Conservation (phyloP, 2,113 vertebrate genomes). For the Mionectes macconnelli region DNA sequence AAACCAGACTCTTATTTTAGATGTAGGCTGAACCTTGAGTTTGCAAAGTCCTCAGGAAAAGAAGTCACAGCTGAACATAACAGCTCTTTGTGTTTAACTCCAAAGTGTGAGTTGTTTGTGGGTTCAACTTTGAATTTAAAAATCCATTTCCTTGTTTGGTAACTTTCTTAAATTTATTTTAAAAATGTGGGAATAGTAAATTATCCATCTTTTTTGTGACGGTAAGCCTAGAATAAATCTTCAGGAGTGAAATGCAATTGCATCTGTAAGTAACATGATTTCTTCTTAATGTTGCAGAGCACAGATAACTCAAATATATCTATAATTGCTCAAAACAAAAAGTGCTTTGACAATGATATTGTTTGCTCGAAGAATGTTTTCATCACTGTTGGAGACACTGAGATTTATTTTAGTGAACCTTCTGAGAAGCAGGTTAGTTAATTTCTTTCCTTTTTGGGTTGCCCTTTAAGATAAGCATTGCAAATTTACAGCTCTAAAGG, state of each 20-base stretch:
- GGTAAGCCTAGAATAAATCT: background rate
- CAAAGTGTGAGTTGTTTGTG: background rate
- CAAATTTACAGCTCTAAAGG: background rate
- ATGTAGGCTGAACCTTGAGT: background rate
- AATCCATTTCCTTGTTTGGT: background rate
- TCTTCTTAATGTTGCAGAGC: conserved; percentile 79
- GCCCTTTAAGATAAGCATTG: background rate
- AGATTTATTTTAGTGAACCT: conserved; percentile 91
- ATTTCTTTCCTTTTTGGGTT: conserved; percentile 15
- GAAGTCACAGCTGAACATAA: background rate
- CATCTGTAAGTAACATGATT: conserved; percentile 18
- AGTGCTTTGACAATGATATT: conserved; percentile 97
- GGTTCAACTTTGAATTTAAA: background rate
- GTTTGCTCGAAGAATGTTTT: conserved; percentile 94
- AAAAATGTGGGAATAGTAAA: background rate
- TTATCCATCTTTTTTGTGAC: background rate
- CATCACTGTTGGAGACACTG: conserved; percentile 88
- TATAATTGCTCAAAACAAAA: conserved; percentile 93
- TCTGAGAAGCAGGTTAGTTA: conserved; percentile 87
- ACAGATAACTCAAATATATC: conserved; percentile 86
- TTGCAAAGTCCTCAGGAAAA: background rate
- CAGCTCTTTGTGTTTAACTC: background rate
- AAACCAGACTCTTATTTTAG: background rate
- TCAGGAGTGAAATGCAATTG: background rate
- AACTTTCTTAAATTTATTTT: background rate